These are phyloP conservation scores for Acleris laterana DNA, from an alignment of 2,888 invertebrate species.

Conservation along the genomic window DNA sequence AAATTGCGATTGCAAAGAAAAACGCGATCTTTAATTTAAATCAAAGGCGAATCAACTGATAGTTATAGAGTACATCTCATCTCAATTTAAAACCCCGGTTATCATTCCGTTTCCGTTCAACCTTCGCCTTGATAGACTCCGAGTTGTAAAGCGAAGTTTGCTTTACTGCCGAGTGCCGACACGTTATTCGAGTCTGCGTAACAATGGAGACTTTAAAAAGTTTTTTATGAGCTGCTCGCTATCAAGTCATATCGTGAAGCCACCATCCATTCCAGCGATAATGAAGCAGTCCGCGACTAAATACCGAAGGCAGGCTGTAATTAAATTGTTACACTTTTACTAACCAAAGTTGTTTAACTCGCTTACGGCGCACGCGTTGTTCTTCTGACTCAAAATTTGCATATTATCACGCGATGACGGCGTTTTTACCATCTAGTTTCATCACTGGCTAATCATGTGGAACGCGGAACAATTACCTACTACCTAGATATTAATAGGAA, in stretches of 20 bases:
- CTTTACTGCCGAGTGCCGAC: background rate
- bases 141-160: slow-evolving; percentile 2
- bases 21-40: no score
- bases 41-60: background rate
- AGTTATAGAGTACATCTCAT: slow-evolving; percentile 16
- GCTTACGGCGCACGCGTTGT: slow-evolving; percentile 43
- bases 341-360: slow-evolving; percentile 44
- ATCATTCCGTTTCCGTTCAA: slow-evolving; percentile 31
- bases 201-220: background rate
- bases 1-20: no score
- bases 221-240: slow-evolving; percentile 19
- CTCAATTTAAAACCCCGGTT: slow-evolving; percentile 22
- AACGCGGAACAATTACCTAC: slow-evolving; percentile 33
- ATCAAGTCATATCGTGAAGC: slow-evolving; percentile 30
- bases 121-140: slow-evolving; percentile 22
- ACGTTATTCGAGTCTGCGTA: background rate
- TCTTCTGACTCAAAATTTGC: slow-evolving; percentile 56
- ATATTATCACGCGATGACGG: slow-evolving; percentile 50
- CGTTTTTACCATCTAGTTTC: slow-evolving; percentile 40
- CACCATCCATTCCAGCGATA: slow-evolving; percentile 20
- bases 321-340: slow-evolving; percentile 76
- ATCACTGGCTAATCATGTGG: slow-evolving; percentile 38
- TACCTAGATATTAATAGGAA: slow-evolving; percentile 28
- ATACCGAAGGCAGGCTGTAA: slow-evolving; percentile 51
- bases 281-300: slow-evolving; percentile 44